These are phyloP conservation scores for Antedon mediterranea DNA, from an alignment of 53 echinoderm and acorn worm species.

Conservation along the genomic window DNA sequence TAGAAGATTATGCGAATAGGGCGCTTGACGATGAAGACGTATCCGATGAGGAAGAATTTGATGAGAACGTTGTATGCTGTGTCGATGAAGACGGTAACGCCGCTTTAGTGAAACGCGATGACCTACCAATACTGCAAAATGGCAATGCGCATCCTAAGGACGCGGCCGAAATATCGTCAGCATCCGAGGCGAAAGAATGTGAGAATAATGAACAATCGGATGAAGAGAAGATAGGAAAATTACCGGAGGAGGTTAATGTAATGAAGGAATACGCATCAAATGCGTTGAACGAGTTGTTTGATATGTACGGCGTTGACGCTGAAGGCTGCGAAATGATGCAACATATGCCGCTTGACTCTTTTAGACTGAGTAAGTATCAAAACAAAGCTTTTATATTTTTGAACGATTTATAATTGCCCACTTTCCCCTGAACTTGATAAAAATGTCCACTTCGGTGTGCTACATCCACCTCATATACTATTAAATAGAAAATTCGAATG, in stretches of 20 bases:
- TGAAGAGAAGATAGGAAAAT: background rate
- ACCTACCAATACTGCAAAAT: background rate
- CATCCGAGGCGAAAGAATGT: background rate
- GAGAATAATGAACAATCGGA: background rate
- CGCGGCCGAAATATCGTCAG: background rate
- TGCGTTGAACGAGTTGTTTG: conserved; percentile 91
- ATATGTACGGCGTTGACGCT: conserved; percentile 87
- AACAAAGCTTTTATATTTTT: background rate
- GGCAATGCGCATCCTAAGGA: too few relatives aligned
- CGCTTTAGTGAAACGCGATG: background rate
- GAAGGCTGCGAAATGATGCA: conserved; percentile 38
- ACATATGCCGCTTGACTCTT: conserved; percentile 46
- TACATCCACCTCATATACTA: too few relatives aligned
- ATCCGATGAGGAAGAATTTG: background rate
- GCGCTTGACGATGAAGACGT: background rate
- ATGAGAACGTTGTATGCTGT: background rate
- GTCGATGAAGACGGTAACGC: background rate
- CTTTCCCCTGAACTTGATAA: too few relatives aligned
- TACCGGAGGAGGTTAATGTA: background rate
- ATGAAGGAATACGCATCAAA: conserved; percentile 69
- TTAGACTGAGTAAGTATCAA: conserved; percentile 14
- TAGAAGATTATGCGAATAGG: conserved; percentile 8
- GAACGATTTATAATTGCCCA: too few relatives aligned
- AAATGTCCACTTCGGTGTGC: too few relatives aligned
- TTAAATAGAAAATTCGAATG: too few relatives aligned